These are phyloP conservation scores for Sorex araneus DNA, from an alignment of 2,113 vertebrate genomes.

Conservation along the genomic window DNA sequence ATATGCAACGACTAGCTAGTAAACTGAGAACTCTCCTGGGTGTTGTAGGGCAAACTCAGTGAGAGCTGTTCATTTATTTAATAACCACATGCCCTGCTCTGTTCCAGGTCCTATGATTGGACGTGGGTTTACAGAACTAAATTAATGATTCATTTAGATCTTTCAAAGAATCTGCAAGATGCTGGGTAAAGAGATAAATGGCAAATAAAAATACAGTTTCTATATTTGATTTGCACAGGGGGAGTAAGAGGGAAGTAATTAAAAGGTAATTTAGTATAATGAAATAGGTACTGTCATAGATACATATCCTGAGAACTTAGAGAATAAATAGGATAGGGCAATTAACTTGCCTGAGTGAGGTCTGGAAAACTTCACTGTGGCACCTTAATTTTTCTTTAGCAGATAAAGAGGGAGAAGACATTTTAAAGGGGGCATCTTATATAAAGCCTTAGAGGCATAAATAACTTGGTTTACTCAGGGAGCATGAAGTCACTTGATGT, in stretches of 20 bases:
- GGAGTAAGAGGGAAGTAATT: slow-evolving; percentile 53
- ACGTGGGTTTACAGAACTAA: slow-evolving; percentile 20
- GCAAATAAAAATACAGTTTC: slow-evolving; percentile 63
- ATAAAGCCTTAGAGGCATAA: slow-evolving; percentile 39
- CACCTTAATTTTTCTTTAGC: slow-evolving; percentile 48
- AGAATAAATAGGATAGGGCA: slow-evolving; percentile 50
- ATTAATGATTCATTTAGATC: slow-evolving; percentile 55
- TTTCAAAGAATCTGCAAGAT: slow-evolving; percentile 62
- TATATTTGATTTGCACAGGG: slow-evolving; percentile 69
- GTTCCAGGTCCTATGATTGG: slow-evolving; percentile 42
- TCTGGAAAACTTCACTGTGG: slow-evolving; percentile 68
- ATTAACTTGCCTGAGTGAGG: slow-evolving; percentile 41
- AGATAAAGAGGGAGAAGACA: slow-evolving; percentile 45
- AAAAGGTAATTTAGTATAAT: slow-evolving; percentile 61
- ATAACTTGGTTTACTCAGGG: slow-evolving; percentile 43
- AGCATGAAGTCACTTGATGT: slow-evolving; percentile 44
- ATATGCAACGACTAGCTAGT: slow-evolving; percentile 35
- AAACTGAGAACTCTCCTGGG: slow-evolving; percentile 27
- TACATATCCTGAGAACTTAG: slow-evolving; percentile 53
- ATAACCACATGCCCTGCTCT: slow-evolving; percentile 17
- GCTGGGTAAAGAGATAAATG: slow-evolving; percentile 60
- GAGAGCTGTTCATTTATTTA: slow-evolving; percentile 52
- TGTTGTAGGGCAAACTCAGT: slow-evolving; percentile 29
- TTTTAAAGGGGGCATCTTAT: slow-evolving; percentile 50
- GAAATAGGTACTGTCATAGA: slow-evolving; percentile 29